A percentile compares a stretch with the other conserved stretches of the same genome.
Conservation (phyloP, 1,140 invertebrate species). For the Asbolus verrucosus region DNA sequence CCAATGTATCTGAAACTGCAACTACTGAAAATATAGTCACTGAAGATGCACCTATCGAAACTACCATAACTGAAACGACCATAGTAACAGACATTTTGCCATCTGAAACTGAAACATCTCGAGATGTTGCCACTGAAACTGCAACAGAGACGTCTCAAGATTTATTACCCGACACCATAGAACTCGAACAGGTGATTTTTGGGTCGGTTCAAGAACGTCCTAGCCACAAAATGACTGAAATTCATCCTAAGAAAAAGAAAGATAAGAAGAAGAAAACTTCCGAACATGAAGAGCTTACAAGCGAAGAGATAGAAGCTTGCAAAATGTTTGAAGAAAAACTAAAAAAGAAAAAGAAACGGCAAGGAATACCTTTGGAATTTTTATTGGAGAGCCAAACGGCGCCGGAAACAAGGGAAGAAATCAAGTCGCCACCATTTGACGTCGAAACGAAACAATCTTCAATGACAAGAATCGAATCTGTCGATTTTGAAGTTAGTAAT, state of each 20-base stretch:
- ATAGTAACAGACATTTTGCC: too few species aligned
- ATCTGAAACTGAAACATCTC: slow-evolving; percentile 5
- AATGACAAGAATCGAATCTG: slow-evolving; percentile 57
- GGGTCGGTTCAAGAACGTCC: slow-evolving; percentile 64
- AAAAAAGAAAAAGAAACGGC: slow-evolving; percentile 54
- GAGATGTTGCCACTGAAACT: background rate
- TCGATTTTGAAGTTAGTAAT: slow-evolving; percentile 61
- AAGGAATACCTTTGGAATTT: slow-evolving; percentile 54
- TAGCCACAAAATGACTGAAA: slow-evolving; percentile 35
- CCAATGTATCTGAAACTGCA: background rate
- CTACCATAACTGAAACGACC: slow-evolving; percentile 20
- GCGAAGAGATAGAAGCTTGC: slow-evolving; percentile 46
- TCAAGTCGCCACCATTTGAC: slow-evolving; percentile 57
- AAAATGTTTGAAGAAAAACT: slow-evolving; percentile 43
- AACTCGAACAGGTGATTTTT: slow-evolving; percentile 63
- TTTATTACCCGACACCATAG: slow-evolving; percentile 30
- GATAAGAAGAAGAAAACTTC: slow-evolving; percentile 35
- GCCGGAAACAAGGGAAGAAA: slow-evolving; percentile 9
- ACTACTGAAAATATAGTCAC: slow-evolving; percentile 14
- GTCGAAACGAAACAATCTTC: slow-evolving; percentile 41
- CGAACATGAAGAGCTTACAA: slow-evolving; percentile 30
- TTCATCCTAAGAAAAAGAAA: slow-evolving; percentile 26
- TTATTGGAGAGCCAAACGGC: slow-evolving; percentile 46
- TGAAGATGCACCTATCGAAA: slow-evolving; percentile 31
- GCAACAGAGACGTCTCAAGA: background rate